Evolutionary conservation across 2,888 invertebrate genomes (phyloP).

Genomic region (Caenorhabditis wallacei): DNA sequence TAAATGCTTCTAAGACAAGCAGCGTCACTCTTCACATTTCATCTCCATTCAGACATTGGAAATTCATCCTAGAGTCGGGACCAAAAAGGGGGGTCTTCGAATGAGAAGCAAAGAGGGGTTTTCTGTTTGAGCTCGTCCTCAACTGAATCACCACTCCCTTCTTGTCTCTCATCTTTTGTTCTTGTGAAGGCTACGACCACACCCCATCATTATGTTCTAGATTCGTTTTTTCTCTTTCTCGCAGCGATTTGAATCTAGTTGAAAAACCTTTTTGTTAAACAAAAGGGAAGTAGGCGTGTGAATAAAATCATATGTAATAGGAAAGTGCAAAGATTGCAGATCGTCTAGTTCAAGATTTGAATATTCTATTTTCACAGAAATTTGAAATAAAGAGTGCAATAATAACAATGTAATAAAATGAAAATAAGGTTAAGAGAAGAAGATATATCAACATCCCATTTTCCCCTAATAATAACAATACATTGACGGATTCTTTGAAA

Average conservation of each 20-base stretch:
- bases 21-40: slow-evolving; percentile 58
- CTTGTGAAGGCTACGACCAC: background rate
- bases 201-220: slow-evolving; percentile 45
- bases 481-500: too few species aligned
- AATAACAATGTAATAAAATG: too few species aligned
- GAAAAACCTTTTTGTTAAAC: background rate
- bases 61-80: slow-evolving; percentile 46
- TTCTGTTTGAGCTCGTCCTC: slow-evolving; percentile 13
- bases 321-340: background rate
- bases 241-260: background rate
- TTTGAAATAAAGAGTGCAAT: too few species aligned
- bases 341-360: background rate
- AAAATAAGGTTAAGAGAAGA: too few species aligned
- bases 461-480: too few species aligned
- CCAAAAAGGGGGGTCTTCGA: slow-evolving; percentile 11
- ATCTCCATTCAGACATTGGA: slow-evolving; percentile 50
- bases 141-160: slow-evolving; percentile 21
- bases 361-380: too few species aligned
- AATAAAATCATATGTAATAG: background rate
- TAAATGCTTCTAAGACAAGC: slow-evolving; percentile 44
- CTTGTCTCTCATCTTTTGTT: slow-evolving; percentile 18
- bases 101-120: background rate
- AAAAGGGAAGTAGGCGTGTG: background rate
- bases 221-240: background rate
- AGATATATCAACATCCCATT: too few species aligned